Conservation (phyloP, 2,888 invertebrate species). For the Trachelus stipa region DNA sequence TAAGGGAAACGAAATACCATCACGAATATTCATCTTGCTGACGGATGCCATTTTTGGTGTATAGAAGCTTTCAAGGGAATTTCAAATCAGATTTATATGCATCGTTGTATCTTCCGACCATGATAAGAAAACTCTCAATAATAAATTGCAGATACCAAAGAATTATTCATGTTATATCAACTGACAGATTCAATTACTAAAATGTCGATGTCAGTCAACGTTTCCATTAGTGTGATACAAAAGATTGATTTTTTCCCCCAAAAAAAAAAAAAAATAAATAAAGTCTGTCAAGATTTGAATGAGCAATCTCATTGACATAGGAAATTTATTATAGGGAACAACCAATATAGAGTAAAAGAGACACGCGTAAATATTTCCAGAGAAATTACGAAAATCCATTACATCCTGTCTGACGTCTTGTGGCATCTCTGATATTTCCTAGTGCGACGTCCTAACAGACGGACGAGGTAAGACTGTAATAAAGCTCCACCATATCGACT, state of each 20-base stretch:
- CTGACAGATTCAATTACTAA: neutral
- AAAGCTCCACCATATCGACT: conserved; percentile 38
- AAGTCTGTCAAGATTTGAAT: neutral
- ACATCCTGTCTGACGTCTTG: neutral
- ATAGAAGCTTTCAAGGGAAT: neutral
- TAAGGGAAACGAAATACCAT: too few species aligned
- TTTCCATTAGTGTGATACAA: neutral
- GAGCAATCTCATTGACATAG: neutral
- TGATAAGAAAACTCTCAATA: neutral
- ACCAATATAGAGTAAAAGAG: neutral
- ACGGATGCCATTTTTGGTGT: neutral
- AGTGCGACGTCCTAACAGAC: conserved; percentile 33
- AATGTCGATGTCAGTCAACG: neutral
- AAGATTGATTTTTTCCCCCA: too few species aligned
- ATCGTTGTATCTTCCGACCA: neutral
- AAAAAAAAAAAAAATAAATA: too few species aligned
- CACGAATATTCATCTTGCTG: neutral
- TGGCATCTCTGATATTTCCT: neutral
- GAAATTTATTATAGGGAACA: neutral
- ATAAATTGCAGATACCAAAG: neutral
- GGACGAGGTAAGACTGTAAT: conserved; percentile 44
- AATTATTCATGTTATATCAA: neutral
- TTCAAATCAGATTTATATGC: neutral
- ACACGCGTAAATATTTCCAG: neutral
- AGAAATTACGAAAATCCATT: neutral